A percentile compares a stretch with the other conserved stretches of the same genome.
phyloP scores from a whole-genome alignment of 1,140 invertebrate genomes.

The Bradynema listronoti region DNA sequence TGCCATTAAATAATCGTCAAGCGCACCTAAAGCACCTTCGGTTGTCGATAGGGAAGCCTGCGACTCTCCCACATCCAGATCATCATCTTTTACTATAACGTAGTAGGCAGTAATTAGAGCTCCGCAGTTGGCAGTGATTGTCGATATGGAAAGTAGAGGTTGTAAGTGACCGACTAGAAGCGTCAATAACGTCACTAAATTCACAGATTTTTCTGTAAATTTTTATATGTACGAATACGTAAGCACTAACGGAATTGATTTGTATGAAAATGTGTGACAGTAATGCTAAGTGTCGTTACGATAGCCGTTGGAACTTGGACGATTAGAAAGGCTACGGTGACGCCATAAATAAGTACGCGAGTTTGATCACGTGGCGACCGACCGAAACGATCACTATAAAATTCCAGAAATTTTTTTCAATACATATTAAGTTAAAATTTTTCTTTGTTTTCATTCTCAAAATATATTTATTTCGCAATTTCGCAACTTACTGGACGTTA shows the following conservation, averaged over 20 bases:
- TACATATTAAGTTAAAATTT: no score
- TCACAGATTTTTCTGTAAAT: constrained; percentile 5
- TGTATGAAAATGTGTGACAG: constrained; percentile 57
- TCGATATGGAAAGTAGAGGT: constrained; percentile 47
- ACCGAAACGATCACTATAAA: constrained; percentile 54
- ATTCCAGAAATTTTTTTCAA: no score
- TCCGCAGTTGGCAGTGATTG: constrained; percentile 51
- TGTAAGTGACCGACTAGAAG: constrained; percentile 43
- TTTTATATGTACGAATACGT: neutral
- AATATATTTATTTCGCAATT: constrained; percentile 6
- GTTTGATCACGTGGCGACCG: constrained; percentile 48
- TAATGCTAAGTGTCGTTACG: constrained; percentile 51
- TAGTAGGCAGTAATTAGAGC: constrained; percentile 56
- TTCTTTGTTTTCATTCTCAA: constrained; percentile 17
- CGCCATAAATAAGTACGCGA: constrained; percentile 55
- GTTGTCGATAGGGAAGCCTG: constrained; percentile 5
- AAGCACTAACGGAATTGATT: constrained; percentile 46
- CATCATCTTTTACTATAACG: constrained; percentile 57
- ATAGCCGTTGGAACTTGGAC: constrained; percentile 52
- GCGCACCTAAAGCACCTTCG: no score
- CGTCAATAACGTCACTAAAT: constrained; percentile 37
- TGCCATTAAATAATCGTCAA: neutral
- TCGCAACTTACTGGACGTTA: constrained; percentile 31
- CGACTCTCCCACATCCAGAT: constrained; percentile 35
- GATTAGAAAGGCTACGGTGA: constrained; percentile 53